Conservation (phyloP, 2,113 vertebrate genomes). For the Oplegnathus fasciatus region DNA sequence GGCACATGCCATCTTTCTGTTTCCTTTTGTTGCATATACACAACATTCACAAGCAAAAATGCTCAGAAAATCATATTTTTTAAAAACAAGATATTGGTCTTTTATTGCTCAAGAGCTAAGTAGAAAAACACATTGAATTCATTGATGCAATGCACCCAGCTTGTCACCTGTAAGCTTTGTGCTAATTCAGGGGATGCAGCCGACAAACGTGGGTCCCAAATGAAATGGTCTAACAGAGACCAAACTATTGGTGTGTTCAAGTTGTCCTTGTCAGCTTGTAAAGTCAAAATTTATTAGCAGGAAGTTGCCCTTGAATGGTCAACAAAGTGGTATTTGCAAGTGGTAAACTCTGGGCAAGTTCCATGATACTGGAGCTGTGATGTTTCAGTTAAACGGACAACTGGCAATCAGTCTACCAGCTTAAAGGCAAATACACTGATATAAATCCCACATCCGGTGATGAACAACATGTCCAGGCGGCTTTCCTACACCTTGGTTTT, state of each 20-base stretch:
- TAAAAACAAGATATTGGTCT: not conserved
- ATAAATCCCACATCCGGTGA: not conserved
- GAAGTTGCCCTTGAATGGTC: not conserved
- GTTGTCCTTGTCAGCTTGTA: not conserved
- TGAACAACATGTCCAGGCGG: not conserved
- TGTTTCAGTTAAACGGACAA: not conserved
- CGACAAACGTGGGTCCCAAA: not conserved
- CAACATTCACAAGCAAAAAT: not conserved
- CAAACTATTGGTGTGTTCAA: not conserved
- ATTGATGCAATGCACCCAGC: not conserved
- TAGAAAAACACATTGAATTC: not conserved
- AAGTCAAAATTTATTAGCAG: not conserved
- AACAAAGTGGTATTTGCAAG: not conserved
- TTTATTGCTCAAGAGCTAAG: not conserved
- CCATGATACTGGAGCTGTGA: not conserved
- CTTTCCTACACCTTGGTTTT: no score
- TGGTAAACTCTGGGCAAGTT: not conserved
- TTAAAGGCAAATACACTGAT: no score
- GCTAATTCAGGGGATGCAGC: not conserved
- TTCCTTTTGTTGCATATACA: no score
- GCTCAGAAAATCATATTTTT: not conserved
- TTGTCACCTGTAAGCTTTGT: not conserved
- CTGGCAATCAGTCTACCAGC: not conserved
- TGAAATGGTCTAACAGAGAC: not conserved
- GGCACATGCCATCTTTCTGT: no score